Base-by-base conservation (phyloP, 2,888 invertebrate genomes). In the Lagria hirta region DNA sequence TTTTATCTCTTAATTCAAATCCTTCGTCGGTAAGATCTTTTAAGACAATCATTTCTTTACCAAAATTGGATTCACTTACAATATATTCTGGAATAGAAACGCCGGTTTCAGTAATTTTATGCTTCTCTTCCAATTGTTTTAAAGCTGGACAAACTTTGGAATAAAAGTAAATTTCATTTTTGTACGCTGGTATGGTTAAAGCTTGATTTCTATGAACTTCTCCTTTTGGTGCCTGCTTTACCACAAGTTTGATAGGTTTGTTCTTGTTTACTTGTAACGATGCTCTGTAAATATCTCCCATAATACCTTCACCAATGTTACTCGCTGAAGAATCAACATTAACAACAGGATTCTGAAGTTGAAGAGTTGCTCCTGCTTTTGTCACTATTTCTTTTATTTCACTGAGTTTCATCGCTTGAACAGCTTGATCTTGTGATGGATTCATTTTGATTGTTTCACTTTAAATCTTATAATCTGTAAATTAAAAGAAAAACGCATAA, bases 301-400 rank as follows among this genome's bases (percentile, higher is more conserved):
- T 4, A 23, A 33, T 22, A 3, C 33, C 33, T n/a, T 33, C 33
- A n/a, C 33, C 33, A n/a, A n/a, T n/a, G n/a, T n/a, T n/a, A n/a
- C n/a, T n/a, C n/a, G n/a, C n/a, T n/a, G n/a, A n/a, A n/a, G n/a
- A n/a, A n/a, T n/a, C n/a, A n/a, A n/a, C n/a, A n/a, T n/a, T n/a
- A n/a, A n/a, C n/a, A n/a, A n/a, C n/a, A n/a, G n/a, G n/a, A n/a
- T n/a, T n/a, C n/a, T n/a, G n/a, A n/a, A n/a, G n/a, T n/a, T n/a
- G n/a, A n/a, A n/a, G n/a, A n/a, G n/a, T n/a, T n/a, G n/a, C n/a
- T n/a, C n/a, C n/a, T n/a, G n/a, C n/a, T n/a, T n/a, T n/a, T n/a
- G n/a, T n/a, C n/a, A n/a, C n/a, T n/a, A n/a, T n/a, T n/a, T n/a
- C n/a, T n/a, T n/a, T n/a, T n/a, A n/a, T n/a, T n/a, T n/a, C n/a